phyloP scores from a whole-genome alignment of 2,797 vertebrate species.

The Gallinago stenura region DNA sequence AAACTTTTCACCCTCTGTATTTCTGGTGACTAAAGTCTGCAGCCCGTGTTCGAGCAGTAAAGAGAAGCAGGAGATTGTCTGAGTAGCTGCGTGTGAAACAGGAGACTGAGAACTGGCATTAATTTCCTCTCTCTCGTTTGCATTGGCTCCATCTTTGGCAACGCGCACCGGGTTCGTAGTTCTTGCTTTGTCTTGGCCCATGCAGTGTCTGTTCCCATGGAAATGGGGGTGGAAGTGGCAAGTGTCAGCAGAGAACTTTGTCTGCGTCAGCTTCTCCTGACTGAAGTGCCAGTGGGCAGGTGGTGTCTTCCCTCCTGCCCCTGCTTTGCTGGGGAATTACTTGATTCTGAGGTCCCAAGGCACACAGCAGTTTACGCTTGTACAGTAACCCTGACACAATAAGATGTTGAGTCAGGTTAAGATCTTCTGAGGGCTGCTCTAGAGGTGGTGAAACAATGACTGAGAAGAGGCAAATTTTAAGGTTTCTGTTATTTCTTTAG shows the following conservation, averaged over 20 bases:
- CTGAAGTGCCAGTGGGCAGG: not conserved
- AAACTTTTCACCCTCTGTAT: conserved; percentile 14
- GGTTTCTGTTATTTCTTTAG: not conserved
- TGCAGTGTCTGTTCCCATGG: conserved; percentile 50
- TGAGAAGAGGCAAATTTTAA: not conserved
- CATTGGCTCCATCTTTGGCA: not conserved
- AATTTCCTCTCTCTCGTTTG: conserved; percentile 34
- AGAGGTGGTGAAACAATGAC: not conserved
- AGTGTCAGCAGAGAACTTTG: not conserved
- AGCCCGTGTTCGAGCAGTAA: accelerated
- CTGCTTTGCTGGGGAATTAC: accelerated
- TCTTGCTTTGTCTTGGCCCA: conserved; percentile 32
- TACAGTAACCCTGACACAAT: not conserved
- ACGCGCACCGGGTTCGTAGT: not conserved
- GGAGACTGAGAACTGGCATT: conserved; percentile 14
- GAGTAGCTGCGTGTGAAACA: conserved; percentile 2
- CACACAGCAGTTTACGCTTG: not conserved
- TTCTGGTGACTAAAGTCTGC: not conserved
- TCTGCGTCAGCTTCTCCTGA: not conserved
- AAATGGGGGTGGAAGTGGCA: conserved; percentile 26
- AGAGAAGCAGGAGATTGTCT: not conserved
- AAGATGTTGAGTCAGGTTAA: not conserved
- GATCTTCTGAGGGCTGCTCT: not conserved
- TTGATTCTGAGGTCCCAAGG: not conserved
- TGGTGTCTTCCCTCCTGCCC: not conserved